Conservation (phyloP, 2,113 vertebrate species). For the cat (Felis catus) region F.catus_Fca126_mat1.0 CM031426.1:21051001-21051500, state of each 20-base stretch:
- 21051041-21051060: constrained; percentile 99
- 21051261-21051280: constrained; percentile 73
- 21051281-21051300: constrained; percentile 60
- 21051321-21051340: constrained; percentile 67
- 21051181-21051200: constrained; percentile 84
- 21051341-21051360: constrained; percentile 53
- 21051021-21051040: constrained; percentile 98
- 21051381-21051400: not conserved
- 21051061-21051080: constrained; percentile 90
- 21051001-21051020: constrained; percentile 99
- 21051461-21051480: constrained; percentile 76
- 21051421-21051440: constrained; percentile 58
- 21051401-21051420: constrained; percentile 63
- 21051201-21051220: constrained; percentile 83
- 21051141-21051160: constrained; percentile 91
- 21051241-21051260: constrained; percentile 78
- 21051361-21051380: constrained; percentile 72
- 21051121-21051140: constrained; percentile 89
- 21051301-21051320: constrained; percentile 45
- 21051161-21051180: constrained; percentile 83
- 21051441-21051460: constrained; percentile 3
- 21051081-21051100: constrained; percentile 91
- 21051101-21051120: constrained; percentile 95
- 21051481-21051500: constrained; percentile 69
- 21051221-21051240: constrained; percentile 76